A percentile compares a stretch with the other conserved stretches of the same genome.
phyloP scores from a whole-genome alignment of 64 coral and sea anemone genomes.

The Stichodactyla helianthus region DNA sequence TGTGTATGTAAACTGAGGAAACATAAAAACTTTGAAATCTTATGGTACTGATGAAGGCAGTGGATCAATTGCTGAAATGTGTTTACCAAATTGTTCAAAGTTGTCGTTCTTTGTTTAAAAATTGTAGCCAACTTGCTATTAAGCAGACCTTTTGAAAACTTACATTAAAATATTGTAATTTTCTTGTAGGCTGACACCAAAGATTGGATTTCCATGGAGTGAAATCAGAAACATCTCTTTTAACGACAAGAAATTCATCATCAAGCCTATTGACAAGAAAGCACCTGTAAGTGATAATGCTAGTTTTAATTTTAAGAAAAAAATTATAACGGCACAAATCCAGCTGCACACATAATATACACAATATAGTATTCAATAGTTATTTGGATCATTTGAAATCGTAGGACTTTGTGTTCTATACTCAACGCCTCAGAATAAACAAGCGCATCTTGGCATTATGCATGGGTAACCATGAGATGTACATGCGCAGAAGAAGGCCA shows the following conservation, averaged over 20 bases:
- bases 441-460: conserved; percentile 87
- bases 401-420: conserved; percentile 90
- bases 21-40: too few species aligned
- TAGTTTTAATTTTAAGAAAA: background rate
- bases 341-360: background rate
- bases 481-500: conserved; percentile 79
- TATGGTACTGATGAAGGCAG: too few species aligned
- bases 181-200: conserved; percentile 73
- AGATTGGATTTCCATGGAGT: conserved; percentile 98
- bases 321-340: background rate
- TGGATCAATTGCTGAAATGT: too few species aligned
- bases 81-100: too few species aligned
- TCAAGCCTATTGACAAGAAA: conserved; percentile 97
- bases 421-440: conserved; percentile 69
- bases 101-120: too few species aligned
- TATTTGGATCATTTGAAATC: background rate
- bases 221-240: conserved; percentile 98
- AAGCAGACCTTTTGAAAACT: too few species aligned
- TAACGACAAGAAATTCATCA: conserved; percentile 96
- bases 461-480: conserved; percentile 95
- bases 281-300: conserved; percentile 61
- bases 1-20: too few species aligned
- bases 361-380: too few species aligned
- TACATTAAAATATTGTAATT: background rate
- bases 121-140: too few species aligned